These are phyloP conservation scores for Malthinus seriepunctatus DNA, from an alignment of 2,888 invertebrate genomes.

Conservation along the genomic window DNA sequence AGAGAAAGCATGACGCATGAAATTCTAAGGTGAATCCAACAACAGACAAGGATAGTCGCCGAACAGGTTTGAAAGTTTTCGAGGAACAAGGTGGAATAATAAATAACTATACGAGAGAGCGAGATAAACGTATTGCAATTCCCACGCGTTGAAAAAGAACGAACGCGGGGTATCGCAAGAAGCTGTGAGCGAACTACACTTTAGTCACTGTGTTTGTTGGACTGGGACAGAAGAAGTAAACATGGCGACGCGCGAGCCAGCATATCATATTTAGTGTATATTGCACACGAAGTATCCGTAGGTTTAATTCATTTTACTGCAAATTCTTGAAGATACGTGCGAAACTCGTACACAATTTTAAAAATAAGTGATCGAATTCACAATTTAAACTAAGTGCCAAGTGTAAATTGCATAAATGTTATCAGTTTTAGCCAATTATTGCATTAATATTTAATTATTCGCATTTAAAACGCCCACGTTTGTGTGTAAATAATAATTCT, in stretches of 20 bases:
- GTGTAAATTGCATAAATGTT: constrained; percentile 24
- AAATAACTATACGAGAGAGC: constrained; percentile 37
- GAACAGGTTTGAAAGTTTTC: constrained; percentile 56
- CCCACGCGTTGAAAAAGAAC: constrained; percentile 41
- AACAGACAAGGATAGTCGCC: constrained; percentile 50
- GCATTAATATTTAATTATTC: constrained; percentile 17
- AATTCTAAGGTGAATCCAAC: constrained; percentile 53
- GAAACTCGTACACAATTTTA: constrained; percentile 36
- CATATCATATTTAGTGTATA: constrained; percentile 55
- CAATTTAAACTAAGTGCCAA: constrained; percentile 41
- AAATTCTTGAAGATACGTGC: constrained; percentile 45
- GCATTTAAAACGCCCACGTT: constrained; percentile 19
- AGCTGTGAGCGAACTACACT: constrained; percentile 42
- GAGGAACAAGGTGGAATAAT: constrained; percentile 49
- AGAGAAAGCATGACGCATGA: constrained; percentile 44
- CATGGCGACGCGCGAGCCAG: constrained; percentile 56
- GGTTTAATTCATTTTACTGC: constrained; percentile 38
- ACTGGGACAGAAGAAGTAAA: constrained; percentile 52
- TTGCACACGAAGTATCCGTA: constrained; percentile 48
- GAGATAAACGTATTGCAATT: constrained; percentile 35
- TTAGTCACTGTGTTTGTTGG: constrained; percentile 43
- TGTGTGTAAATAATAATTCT: constrained; percentile 26
- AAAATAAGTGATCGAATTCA: constrained; percentile 38
- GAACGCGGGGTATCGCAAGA: constrained; percentile 50
- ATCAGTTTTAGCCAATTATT: constrained; percentile 20